Evolutionary conservation across 2,888 invertebrate species (phyloP).

Genomic region (Idaea biselata): DNA sequence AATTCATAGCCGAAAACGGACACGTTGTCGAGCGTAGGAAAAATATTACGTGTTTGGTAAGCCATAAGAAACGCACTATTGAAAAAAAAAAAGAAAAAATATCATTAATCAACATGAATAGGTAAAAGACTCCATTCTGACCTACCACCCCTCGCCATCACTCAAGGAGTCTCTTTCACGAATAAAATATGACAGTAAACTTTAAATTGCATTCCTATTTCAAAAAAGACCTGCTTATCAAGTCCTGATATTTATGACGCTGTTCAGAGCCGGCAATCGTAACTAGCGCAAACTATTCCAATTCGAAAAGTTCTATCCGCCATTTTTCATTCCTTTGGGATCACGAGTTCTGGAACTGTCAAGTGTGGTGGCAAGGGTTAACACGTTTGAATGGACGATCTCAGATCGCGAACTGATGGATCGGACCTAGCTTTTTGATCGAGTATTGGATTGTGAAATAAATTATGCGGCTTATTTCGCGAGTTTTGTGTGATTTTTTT

Average conservation of each 20-base stretch:
- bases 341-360: conserved; percentile 39
- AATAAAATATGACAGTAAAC: not conserved
- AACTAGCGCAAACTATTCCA: conserved; percentile 54
- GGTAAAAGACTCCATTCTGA: not conserved
- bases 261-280: conserved; percentile 24
- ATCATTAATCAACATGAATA: no score
- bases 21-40: no score
- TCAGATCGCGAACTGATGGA: conserved; percentile 5
- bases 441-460: not conserved
- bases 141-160: not conserved
- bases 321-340: conserved; percentile 55
- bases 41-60: no score
- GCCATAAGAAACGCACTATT: no score
- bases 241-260: conserved; percentile 22
- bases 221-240: conserved; percentile 7
- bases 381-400: conserved; percentile 22
- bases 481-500: conserved; percentile 1
- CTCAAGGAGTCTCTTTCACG: not conserved
- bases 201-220: not conserved
- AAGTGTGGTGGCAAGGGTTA: conserved; percentile 35
- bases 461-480: conserved; percentile 1
- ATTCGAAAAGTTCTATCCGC: conserved; percentile 51
- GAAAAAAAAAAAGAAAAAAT: no score
- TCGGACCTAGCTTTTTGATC: conserved; percentile 1
- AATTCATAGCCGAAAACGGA: no score